Base-by-base conservation (phyloP, 2,797 vertebrate species). In the Myotis myotis region DNA sequence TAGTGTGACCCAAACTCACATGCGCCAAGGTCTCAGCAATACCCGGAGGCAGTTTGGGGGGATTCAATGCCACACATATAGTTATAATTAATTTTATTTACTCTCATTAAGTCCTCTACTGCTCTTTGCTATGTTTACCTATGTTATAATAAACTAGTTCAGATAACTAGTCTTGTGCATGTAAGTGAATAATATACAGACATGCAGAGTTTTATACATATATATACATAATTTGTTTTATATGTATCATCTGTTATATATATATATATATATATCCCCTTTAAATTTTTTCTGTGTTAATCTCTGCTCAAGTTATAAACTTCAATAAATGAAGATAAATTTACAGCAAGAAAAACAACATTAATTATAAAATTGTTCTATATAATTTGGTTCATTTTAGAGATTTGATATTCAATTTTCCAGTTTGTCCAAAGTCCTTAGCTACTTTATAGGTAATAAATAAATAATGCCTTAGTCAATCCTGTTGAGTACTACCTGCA, bases 31-130 rank as follows among this genome's bases (percentile, higher is more conserved):
- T 93, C 95, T 95, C 92, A 97, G 81, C 76, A 97, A 22, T 96
- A 97, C 97, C 96, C 93, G 91, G 66, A 97, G 97, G 97, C 81
- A 98, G 96, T 41, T 97, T 51, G 74, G 91, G 96, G 53, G 47
- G 0, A 71, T 87, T 33, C 91, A 49, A 85, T 97, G 93, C 47
- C 80, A 96, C 36, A 94, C 84, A 95, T 97, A 96, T 71, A 95
- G 72, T 92, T 93, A 36, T 88, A 97, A 97, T 96, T 95, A 97
- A 97, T 97, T 97, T 96, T 38, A 81, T 94, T 97, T 97, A 95
- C 84, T 92, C 81, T 97, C 81, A 97, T 91, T 93, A 85, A 89
- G 79, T 90, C 87, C 88, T 96, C 87, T 91, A 78, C 55, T 86
- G 51, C 85, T 97, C 85, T 94, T 97, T 96, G 89, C 75, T 89